These are phyloP conservation scores for Glyptemys insculpta DNA, from an alignment of 2,797 vertebrate species.

Conservation along the genomic window DNA sequence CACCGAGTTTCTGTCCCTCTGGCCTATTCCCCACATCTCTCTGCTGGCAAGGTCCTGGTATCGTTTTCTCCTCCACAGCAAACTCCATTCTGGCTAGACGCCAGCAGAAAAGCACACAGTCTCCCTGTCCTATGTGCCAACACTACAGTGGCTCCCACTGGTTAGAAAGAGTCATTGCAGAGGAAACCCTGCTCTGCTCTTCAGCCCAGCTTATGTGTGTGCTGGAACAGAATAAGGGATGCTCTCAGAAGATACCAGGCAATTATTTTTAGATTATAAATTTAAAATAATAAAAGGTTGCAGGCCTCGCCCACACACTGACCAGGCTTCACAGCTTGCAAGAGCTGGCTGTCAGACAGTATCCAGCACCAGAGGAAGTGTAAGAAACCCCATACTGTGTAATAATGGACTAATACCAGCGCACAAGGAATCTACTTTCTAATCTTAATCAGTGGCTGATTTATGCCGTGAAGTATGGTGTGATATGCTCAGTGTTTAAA, in stretches of 20 bases:
- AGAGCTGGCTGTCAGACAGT: too few relatives aligned
- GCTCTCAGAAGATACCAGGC: neutral
- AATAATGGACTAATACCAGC: neutral
- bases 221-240: neutral
- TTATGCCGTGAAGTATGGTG: neutral
- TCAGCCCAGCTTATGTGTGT: neutral
- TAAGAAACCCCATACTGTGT: neutral
- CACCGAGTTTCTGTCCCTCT: neutral
- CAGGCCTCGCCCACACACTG: neutral
- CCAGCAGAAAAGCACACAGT: too few relatives aligned
- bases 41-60: too few relatives aligned
- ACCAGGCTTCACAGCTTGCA: too few relatives aligned
- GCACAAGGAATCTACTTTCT: neutral
- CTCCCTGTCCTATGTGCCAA: neutral
- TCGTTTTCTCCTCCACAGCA: neutral
- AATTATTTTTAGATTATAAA: neutral
- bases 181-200: neutral
- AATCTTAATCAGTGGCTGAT: neutral
- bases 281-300: neutral
- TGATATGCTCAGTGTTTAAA: neutral
- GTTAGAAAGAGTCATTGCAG: neutral
- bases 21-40: neutral
- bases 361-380: too few relatives aligned
- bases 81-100: neutral
- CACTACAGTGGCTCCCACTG: neutral